Conservation (phyloP, 2,113 vertebrate species). For the Aix galericulata region DNA sequence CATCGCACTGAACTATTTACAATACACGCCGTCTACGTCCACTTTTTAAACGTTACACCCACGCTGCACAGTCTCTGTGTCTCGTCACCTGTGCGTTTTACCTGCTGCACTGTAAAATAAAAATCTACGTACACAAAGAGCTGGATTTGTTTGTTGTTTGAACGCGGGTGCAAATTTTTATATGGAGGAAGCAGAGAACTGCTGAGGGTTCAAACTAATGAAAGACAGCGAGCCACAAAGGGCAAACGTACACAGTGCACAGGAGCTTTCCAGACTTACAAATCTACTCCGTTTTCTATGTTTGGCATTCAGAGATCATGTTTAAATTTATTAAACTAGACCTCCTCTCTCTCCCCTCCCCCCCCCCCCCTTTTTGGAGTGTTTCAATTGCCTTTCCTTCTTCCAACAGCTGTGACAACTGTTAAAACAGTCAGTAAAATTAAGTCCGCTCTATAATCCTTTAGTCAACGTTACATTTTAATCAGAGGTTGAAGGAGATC, state of each 20-base stretch:
- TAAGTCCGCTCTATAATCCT: slow-evolving; percentile 85
- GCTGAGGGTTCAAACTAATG: slow-evolving; percentile 8
- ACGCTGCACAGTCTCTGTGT: background rate
- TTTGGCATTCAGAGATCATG: slow-evolving; percentile 39
- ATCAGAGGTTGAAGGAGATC: slow-evolving; percentile 83
- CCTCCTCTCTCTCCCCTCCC: background rate
- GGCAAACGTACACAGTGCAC: background rate
- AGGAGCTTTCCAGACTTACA: slow-evolving; percentile 26
- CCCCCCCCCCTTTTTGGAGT: slow-evolving; percentile 59
- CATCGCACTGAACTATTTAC: slow-evolving; percentile 11
- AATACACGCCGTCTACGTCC: background rate
- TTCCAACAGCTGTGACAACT: slow-evolving; percentile 87
- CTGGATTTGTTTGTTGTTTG: background rate
- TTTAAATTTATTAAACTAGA: slow-evolving; percentile 67
- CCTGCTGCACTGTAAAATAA: background rate
- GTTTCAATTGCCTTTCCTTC: slow-evolving; percentile 81
- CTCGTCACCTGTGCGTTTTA: background rate
- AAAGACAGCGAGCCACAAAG: slow-evolving; percentile 48
- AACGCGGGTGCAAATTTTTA: background rate
- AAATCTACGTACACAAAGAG: background rate
- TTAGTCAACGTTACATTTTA: slow-evolving; percentile 86
- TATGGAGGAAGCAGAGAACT: background rate
- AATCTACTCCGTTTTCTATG: slow-evolving; percentile 44
- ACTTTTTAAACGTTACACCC: background rate
- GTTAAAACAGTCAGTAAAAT: slow-evolving; percentile 89